A percentile compares a stretch with the other conserved stretches of the same genome.
Conservation (phyloP, 2,888 invertebrate genomes). For the Notodonta dromedarius region DNA sequence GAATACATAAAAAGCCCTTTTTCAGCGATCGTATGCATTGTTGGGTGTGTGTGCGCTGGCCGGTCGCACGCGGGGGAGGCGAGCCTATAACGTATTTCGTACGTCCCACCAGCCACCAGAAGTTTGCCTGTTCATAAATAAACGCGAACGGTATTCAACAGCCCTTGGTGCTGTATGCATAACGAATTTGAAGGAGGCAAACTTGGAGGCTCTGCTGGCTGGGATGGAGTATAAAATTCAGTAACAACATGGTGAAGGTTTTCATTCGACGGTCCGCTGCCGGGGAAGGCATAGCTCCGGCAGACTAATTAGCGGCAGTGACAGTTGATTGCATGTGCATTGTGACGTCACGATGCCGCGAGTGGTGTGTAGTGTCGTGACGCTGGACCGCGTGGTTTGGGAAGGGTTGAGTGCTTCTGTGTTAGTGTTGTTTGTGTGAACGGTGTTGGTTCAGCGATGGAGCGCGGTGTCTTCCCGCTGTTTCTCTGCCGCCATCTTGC, state of each 20-base stretch:
- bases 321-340: constrained; percentile 48
- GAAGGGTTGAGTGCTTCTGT: constrained; percentile 25
- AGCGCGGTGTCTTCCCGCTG: constrained; percentile 40
- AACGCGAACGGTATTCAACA: constrained; percentile 85
- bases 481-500: constrained; percentile 70
- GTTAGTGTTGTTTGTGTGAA: constrained; percentile 34
- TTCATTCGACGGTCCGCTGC: constrained; percentile 82
- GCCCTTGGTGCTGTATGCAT: constrained; percentile 86
- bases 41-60: constrained; percentile 58
- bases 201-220: constrained; percentile 84
- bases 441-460: constrained; percentile 47
- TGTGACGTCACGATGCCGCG: constrained; percentile 24
- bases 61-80: constrained; percentile 60
- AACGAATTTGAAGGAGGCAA: constrained; percentile 85
- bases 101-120: constrained; percentile 82
- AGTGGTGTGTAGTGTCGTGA: constrained; percentile 13
- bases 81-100: constrained; percentile 78
- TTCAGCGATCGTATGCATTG: constrained; percentile 84
- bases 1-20: constrained; percentile 88
- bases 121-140: constrained; percentile 85
- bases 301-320: constrained; percentile 60
- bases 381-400: constrained; percentile 7
- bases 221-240: constrained; percentile 85
- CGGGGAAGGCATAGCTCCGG: constrained; percentile 82
- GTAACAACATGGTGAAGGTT: constrained; percentile 84